Conservation (phyloP, 2,113 vertebrate species). For the Rana temporaria region DNA sequence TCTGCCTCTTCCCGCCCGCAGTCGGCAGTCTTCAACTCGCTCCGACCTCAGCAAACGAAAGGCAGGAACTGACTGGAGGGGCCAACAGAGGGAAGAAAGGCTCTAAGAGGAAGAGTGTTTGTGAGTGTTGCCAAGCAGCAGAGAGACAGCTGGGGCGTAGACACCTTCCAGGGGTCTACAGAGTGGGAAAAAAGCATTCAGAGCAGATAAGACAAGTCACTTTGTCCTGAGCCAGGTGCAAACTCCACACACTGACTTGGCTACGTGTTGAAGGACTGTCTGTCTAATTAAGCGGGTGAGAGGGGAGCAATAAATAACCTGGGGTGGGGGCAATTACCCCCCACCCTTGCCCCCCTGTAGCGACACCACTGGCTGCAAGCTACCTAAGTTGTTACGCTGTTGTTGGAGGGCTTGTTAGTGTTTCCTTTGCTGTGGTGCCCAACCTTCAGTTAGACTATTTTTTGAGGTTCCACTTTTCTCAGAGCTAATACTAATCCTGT, state of each 20-base stretch:
- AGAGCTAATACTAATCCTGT: too few species aligned
- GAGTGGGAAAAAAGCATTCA: background rate
- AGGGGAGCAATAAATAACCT: too few species aligned
- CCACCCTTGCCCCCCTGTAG: too few species aligned
- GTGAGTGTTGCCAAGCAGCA: constrained; percentile 28
- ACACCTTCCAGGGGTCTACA: background rate
- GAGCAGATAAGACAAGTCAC: background rate
- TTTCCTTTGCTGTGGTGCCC: too few species aligned
- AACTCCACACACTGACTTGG: background rate
- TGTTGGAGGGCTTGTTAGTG: too few species aligned
- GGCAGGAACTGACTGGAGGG: constrained; percentile 61
- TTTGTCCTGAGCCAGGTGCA: constrained; percentile 14
- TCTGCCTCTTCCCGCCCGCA: constrained; percentile 67
- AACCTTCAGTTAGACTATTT: too few species aligned
- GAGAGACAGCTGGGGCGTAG: constrained; percentile 18
- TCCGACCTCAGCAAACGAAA: constrained; percentile 76
- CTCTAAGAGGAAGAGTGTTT: constrained; percentile 15
- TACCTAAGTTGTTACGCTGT: too few species aligned
- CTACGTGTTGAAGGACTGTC: too few species aligned
- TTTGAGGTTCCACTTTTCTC: too few species aligned
- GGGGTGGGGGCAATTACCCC: too few species aligned
- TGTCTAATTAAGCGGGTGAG: too few species aligned
- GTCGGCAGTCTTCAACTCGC: constrained; percentile 75
- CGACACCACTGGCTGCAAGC: too few species aligned
- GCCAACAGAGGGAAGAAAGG: constrained; percentile 39